These are phyloP conservation scores for Agonopterix arenella DNA, from an alignment of 2,888 invertebrate species.

Conservation along the genomic window DNA sequence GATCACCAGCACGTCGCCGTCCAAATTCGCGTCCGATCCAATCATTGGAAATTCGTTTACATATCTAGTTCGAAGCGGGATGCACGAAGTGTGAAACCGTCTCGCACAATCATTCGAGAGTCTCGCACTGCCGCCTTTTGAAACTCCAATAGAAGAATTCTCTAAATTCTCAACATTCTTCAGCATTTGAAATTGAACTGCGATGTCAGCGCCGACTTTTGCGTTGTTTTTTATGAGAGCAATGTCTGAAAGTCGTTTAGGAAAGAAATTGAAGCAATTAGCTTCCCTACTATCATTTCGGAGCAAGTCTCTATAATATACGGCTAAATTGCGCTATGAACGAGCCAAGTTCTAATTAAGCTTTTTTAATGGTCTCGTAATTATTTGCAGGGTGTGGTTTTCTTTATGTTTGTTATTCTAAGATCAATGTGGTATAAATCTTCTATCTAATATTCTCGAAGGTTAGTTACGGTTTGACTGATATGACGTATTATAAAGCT, in stretches of 20 bases:
- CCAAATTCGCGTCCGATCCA: constrained; percentile 11
- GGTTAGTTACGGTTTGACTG: too few species aligned
- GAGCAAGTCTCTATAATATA: constrained; percentile 46
- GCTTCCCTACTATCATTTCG: constrained; percentile 43
- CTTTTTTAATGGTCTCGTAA: constrained; percentile 36
- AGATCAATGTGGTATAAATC: too few species aligned
- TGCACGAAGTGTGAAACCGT: constrained; percentile 44
- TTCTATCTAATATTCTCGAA: too few species aligned
- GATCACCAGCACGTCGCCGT: constrained; percentile 79
- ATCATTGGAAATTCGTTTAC: constrained; percentile 25
- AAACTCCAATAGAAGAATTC: constrained; percentile 39
- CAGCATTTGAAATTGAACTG: constrained; percentile 77
- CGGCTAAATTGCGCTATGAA: constrained; percentile 31
- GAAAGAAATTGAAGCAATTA: constrained; percentile 56
- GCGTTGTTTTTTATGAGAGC: constrained; percentile 97
- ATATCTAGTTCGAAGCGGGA: constrained; percentile 10
- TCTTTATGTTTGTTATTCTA: too few species aligned
- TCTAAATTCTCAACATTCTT: constrained; percentile 38
- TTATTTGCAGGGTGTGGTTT: constrained; percentile 9
- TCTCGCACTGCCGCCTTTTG: constrained; percentile 23
- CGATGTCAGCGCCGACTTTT: constrained; percentile 86
- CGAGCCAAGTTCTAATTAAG: constrained; percentile 36
- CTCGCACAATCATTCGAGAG: constrained; percentile 28
- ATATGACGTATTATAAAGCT: too few species aligned
- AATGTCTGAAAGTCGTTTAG: constrained; percentile 81